phyloP scores from a whole-genome alignment of 2,113 vertebrate species.

The Clupea harengus region DNA sequence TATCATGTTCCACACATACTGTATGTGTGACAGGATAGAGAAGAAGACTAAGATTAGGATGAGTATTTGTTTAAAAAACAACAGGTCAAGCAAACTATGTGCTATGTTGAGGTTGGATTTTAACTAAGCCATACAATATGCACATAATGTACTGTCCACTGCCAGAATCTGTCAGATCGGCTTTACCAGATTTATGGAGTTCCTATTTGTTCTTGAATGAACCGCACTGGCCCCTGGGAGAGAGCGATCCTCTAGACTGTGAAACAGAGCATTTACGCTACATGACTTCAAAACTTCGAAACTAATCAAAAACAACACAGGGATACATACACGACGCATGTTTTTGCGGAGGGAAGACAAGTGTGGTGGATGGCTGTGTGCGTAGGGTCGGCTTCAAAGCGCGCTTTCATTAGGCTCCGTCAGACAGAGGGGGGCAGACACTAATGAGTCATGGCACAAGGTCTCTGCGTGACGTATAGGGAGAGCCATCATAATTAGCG shows the following conservation, averaged over 20 bases:
- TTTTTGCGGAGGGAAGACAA: neutral
- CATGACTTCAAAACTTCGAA: neutral
- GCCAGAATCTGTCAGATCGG: neutral
- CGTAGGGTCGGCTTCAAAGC: neutral
- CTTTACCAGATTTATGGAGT: neutral
- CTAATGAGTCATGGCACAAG: slow-evolving; percentile 11
- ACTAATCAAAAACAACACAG: neutral
- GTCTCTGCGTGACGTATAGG: neutral
- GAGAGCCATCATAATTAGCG: slow-evolving; percentile 8
- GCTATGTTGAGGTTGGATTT: neutral
- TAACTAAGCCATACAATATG: neutral
- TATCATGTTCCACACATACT: too few relatives aligned
- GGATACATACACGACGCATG: neutral
- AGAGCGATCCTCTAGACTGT: neutral
- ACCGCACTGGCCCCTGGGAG: neutral
- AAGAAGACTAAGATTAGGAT: too few relatives aligned
- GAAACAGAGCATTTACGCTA: neutral
- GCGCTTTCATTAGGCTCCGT: neutral
- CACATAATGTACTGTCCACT: neutral
- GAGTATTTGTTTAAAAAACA: too few relatives aligned
- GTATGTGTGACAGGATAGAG: too few relatives aligned
- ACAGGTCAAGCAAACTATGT: too few relatives aligned
- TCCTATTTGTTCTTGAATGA: neutral
- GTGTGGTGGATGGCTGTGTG: neutral
- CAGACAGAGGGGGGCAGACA: neutral